Evolutionary conservation across 2,797 vertebrate genomes (phyloP), one percentile per base, ranked within the genome.

Genomic region (Chanos chanos): DNA sequence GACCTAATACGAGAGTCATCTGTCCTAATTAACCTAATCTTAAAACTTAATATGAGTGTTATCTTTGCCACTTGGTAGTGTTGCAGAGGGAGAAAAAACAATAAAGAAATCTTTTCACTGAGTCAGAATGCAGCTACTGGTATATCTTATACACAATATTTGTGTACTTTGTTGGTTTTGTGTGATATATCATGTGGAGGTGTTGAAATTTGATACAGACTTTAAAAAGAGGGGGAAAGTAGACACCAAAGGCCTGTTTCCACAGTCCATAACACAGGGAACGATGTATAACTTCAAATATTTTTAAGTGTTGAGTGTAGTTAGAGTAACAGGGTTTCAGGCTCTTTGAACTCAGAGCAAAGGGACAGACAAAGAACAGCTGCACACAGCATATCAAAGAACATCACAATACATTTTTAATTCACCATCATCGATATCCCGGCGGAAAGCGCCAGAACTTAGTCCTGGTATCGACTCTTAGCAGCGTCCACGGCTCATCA

Each of bases 401-500:
- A 53, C 51, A 37, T 49, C 24, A 36, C 37, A 51, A 62, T 68
- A 51, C 51, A 68, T 68, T 59, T 62, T 55, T 71, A 61, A 66
- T 63, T 48, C 48, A 18, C 31, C 39, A 43, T 59, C 41, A 58
- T 41, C 60, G 57, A 71, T 65, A 54, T 47, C 51, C 34, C 33
- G 19, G 28, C 41, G 10, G 47, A 51, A 18, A 44, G 22, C 18
- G 34, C 22, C 22, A 61, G 34, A 16, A 37, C 16, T 64, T 34
- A 24, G 7, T 37, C 10, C 41, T 36, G 60, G 45, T 24, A 15
- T 40, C 13, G 15, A 60, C 33, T 70, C 39, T 21, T 31, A n/a
- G n/a, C 57, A 7, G 9, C 22, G 19, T 15, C 64, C 8, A 13
- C n/a, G n/a, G 37, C 25, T 40, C 15, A 28, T 52, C 60, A 64